A percentile compares a stretch with the other conserved stretches of the same genome.
Conservation (phyloP, 2,113 vertebrate species). For the Pitta sordida region DNA sequence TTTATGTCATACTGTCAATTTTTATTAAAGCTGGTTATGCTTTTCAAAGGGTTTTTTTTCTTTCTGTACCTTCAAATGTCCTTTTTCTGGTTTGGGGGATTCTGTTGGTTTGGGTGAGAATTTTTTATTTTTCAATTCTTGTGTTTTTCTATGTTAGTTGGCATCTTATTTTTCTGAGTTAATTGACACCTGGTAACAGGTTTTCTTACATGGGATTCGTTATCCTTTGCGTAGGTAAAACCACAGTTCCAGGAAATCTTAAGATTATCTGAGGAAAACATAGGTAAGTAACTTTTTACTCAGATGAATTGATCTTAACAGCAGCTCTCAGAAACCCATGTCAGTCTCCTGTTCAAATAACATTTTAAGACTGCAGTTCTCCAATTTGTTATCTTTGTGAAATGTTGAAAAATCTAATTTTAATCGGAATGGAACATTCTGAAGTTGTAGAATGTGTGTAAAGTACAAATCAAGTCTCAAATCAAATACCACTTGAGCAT, state of each 20-base stretch:
- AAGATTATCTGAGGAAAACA: constrained; percentile 94
- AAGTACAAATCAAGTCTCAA: not conserved
- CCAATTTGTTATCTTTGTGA: not conserved
- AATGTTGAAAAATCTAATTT: not conserved
- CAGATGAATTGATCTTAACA: not conserved
- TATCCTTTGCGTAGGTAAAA: constrained; percentile 83
- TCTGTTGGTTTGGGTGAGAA: not conserved
- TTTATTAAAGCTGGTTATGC: not conserved
- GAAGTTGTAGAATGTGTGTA: not conserved
- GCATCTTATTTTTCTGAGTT: not conserved
- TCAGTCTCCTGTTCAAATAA: not conserved
- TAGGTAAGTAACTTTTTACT: constrained; percentile 80
- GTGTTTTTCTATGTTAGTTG: not conserved
- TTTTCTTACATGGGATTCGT: constrained; percentile 17
- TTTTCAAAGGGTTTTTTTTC: not conserved
- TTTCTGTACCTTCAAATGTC: not conserved
- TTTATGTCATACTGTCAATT: not conserved
- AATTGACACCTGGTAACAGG: not conserved
- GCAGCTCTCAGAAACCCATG: accelerated
- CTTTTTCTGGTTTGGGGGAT: not conserved
- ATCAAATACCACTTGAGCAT: not conserved
- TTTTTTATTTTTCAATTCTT: not conserved
- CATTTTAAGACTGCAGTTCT: not conserved
- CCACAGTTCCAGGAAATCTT: constrained; percentile 99
- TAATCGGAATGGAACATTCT: not conserved